phyloP scores from a whole-genome alignment of 1,140 invertebrate genomes.

The Sycophaga agraensis region DNA sequence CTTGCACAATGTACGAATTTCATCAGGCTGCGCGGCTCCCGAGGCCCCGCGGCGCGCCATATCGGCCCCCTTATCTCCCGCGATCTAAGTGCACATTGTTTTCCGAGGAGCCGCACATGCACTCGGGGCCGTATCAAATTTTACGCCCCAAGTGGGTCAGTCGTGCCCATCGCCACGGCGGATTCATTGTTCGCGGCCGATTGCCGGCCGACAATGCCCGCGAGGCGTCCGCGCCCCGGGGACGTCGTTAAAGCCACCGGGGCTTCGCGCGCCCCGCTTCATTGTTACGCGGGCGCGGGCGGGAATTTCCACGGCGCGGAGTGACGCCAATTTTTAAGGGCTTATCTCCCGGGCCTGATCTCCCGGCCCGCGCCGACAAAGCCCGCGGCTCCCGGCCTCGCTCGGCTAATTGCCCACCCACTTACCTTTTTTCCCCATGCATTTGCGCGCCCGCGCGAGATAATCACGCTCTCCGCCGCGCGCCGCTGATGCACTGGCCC shows the following conservation, averaged over 20 bases:
- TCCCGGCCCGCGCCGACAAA: background rate
- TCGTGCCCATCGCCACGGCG: background rate
- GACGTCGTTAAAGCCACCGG: constrained; percentile 18
- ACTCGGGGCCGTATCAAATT: background rate
- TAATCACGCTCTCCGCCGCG: background rate
- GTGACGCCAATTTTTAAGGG: constrained; percentile 8
- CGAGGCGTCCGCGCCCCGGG: too few relatives aligned
- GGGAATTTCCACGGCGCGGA: background rate
- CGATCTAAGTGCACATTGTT: too few relatives aligned
- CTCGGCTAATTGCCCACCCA: constrained; percentile 6
- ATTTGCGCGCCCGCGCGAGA: background rate
- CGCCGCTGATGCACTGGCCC: too few relatives aligned
- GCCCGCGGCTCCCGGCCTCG: background rate
- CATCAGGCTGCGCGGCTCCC: too few relatives aligned
- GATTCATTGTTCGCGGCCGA: constrained; percentile 15
- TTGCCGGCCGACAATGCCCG: too few relatives aligned
- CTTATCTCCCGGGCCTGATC: constrained; percentile 5
- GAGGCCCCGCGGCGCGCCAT: too few relatives aligned
- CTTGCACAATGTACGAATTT: too few relatives aligned
- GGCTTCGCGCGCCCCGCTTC: background rate
- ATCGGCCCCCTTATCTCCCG: too few relatives aligned
- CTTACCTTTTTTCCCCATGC: constrained; percentile 13
- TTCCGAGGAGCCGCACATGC: too few relatives aligned
- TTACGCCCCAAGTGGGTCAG: background rate
- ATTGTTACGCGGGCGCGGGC: background rate